Percentiles rank a stretch among this genome's conserved stretches.
Evolutionary conservation across 1,140 invertebrate genomes (phyloP).

Genomic region (Lasioglossum albipes): DNA sequence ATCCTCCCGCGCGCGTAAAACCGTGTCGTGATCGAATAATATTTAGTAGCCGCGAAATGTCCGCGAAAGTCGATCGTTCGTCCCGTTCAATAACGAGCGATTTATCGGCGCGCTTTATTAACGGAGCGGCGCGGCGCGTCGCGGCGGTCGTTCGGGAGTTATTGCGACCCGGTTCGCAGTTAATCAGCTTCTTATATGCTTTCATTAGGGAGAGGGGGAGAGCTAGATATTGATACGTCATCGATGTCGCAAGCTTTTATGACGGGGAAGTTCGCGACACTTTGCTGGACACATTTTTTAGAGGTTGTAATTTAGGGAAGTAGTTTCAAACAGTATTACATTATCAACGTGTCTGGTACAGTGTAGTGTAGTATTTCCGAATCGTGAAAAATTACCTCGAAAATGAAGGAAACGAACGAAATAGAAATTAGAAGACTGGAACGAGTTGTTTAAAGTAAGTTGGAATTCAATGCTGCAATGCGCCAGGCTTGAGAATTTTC

Average conservation of each 20-base stretch:
- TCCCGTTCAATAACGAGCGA: conserved; percentile 16
- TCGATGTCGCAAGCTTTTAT: not conserved
- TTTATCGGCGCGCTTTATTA: conserved; percentile 28
- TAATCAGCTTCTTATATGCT: not conserved
- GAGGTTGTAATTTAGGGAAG: no score
- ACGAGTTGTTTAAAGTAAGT: no score
- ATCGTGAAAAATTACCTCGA: no score
- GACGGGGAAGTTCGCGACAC: not conserved
- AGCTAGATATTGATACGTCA: not conserved
- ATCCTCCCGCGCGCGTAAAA: not conserved
- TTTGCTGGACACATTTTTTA: no score
- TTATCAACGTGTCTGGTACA: no score
- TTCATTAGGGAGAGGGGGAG: not conserved
- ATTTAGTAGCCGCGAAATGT: conserved; percentile 13
- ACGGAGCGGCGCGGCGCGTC: not conserved
- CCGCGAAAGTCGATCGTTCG: not conserved
- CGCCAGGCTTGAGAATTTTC: no score
- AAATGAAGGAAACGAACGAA: no score
- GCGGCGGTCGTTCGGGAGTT: not conserved
- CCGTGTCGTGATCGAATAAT: conserved; percentile 23
- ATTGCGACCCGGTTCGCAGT: not conserved
- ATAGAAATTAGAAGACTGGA: no score
- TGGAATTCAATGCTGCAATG: no score
- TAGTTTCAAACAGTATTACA: no score
- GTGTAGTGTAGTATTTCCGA: no score